Base-by-base conservation (phyloP, 2,888 invertebrate species). In the Galeruca laticollis region DNA sequence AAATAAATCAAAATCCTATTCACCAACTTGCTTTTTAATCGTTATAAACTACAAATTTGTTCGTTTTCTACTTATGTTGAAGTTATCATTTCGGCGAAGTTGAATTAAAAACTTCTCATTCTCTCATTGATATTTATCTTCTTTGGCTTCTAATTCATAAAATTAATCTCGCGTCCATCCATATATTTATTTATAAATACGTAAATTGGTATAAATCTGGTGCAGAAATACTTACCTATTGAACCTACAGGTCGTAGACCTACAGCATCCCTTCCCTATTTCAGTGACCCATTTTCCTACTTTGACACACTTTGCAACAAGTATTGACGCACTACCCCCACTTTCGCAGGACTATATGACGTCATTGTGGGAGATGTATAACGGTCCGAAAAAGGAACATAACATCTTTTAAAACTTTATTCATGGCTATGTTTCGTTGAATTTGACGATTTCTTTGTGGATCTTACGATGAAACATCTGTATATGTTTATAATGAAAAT, bases 281-380 rank as follows among this genome's bases (percentile, higher is more conserved):
- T 73, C 75, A 67, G 73, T 83, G 84, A 82, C 85, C 85, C 75
- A 84, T 78, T 84, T 85, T 80, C 81, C 83, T 82, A 80, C 80
- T 82, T 83, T 84, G 84, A 83, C 85, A 85, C 83, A 86, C 83
- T 85, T 85, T 84, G 86, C 86, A 85, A 86, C 85, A 86, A 85
- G 86, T 85, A 86, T 86, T 85, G 85, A 86, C 84, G 84, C 82
- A 80, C 80, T 77, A 77, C 79, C 81, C 81, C 81, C 81, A 78
- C 77, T 78, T 78, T 75, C 74, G 77, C 73, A 73, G 73, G 72
- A 71, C 74, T 73, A 75, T 77, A 83, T 86, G 86, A 86, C 86
- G 86, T 86, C 85, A 85, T 82, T 78, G 79, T 78, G 80, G 15
- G 43, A 43, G n/a, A 77, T 76, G 77, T 63, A 66, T 62, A 63